Evolutionary conservation across 2,797 vertebrate genomes (phyloP).

Genomic region (Microchirus variegatus): DNA sequence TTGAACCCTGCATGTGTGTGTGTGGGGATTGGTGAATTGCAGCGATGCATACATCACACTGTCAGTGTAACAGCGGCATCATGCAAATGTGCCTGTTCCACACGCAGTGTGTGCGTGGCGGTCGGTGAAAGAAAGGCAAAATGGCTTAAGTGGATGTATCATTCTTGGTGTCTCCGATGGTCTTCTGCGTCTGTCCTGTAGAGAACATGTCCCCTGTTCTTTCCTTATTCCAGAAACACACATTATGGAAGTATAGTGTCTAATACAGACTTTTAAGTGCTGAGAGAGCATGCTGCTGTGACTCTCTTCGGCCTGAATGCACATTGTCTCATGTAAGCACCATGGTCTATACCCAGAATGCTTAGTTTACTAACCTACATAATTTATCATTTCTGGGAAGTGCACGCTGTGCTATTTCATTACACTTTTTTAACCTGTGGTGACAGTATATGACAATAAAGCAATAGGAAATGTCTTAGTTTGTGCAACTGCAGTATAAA

Average conservation of each 20-base stretch:
- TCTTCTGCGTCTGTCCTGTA: not conserved
- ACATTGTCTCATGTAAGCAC: constrained; percentile 24
- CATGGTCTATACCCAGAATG: constrained; percentile 8
- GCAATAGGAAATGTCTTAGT: constrained; percentile 13
- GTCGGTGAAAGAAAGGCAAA: not conserved
- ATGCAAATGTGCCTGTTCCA: constrained; percentile 4
- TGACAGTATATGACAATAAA: constrained; percentile 8
- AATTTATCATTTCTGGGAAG: constrained; percentile 37
- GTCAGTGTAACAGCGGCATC: not conserved
- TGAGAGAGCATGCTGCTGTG: constrained; percentile 15
- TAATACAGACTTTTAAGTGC: constrained; percentile 22
- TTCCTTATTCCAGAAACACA: constrained; percentile 17
- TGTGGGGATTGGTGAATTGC: constrained; percentile 12
- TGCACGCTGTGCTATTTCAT: constrained; percentile 26
- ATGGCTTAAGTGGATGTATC: constrained; percentile 21
- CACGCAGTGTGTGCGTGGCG: not conserved
- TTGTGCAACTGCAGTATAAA: constrained; percentile 22
- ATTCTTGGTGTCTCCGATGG: not conserved
- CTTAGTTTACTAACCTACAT: constrained; percentile 29
- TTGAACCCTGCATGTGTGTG: constrained; percentile 18
- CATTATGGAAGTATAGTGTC: constrained; percentile 7
- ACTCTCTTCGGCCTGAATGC: constrained; percentile 10
- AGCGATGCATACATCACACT: constrained; percentile 17
- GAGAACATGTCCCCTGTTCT: constrained; percentile 7
- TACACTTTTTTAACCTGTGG: constrained; percentile 7